Evolutionary conservation across 2,888 invertebrate species (phyloP).

Genomic region (Hypena proboscidalis): DNA sequence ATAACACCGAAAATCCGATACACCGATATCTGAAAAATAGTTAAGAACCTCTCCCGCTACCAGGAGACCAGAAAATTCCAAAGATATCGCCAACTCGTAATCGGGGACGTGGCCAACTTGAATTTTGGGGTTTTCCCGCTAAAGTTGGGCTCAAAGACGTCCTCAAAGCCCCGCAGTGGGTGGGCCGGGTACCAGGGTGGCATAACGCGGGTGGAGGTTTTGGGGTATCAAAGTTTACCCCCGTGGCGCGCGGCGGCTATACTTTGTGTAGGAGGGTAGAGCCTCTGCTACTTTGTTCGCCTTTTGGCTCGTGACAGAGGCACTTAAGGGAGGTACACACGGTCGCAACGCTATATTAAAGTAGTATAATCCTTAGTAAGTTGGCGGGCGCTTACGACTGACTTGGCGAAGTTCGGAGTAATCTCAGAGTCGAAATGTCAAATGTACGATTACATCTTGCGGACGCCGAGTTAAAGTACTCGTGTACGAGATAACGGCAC

Average conservation of each 20-base stretch:
- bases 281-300: slow-evolving; percentile 79
- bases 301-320: slow-evolving; percentile 82
- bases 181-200: slow-evolving; percentile 75
- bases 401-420: slow-evolving; percentile 42
- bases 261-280: slow-evolving; percentile 68
- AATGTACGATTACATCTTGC: slow-evolving; percentile 32
- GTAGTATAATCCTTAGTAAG: slow-evolving; percentile 62
- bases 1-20: slow-evolving; percentile 14
- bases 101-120: slow-evolving; percentile 75
- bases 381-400: slow-evolving; percentile 46
- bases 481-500: no score
- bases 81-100: slow-evolving; percentile 81
- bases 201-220: slow-evolving; percentile 62
- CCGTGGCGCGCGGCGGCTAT: slow-evolving; percentile 70
- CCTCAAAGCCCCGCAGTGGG: slow-evolving; percentile 80
- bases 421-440: slow-evolving; percentile 41
- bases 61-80: slow-evolving; percentile 78
- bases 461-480: slow-evolving; percentile 21
- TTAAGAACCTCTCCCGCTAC: slow-evolving; percentile 40
- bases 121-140: slow-evolving; percentile 83
- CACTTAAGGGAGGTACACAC: slow-evolving; percentile 82
- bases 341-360: slow-evolving; percentile 66
- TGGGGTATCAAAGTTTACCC: slow-evolving; percentile 83
- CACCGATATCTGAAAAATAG: slow-evolving; percentile 31
- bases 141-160: slow-evolving; percentile 83